Evolutionary conservation across 2,888 invertebrate species (phyloP), one percentile per base, ranked within the genome.

Genomic region (Papilio gigon): DNA sequence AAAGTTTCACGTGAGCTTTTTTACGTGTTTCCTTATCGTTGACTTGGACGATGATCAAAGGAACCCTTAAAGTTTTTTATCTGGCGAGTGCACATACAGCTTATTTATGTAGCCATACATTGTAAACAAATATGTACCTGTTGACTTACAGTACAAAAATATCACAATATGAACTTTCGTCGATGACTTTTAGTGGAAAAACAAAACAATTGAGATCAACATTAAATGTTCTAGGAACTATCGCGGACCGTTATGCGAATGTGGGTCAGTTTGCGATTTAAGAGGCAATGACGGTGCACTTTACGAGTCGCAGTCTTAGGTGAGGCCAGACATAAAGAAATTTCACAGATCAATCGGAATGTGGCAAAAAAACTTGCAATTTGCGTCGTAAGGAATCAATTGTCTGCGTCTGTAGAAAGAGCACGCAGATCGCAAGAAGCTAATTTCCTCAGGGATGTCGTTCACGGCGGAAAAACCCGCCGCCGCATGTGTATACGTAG

Each of bases 361-460:
- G 77, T 76, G 76, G 79, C 81, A 85, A 86, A 87, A 87, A 86
- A 86, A n/a, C n/a, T 84, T 84, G 80, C 81, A 86, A 84, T 87
- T 87, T 83, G 79, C 83, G 76, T 81, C 76, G 76, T 75, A 74
- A 79, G 82, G 82, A 86, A 84, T 84, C 83, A 84, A 86, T 86
- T 84, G 86, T 86, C 82, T 80, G 78, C 76, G 73, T 78, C 76
- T 76, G 71, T 73, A 78, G 76, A 76, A 63, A 56, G 70, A 79
- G 83, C 80, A 82, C 82, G 82, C 85, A 82, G 83, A 84, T 86
- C 83, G 84, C 82, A 86, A 86, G 84, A 85, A 84, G 80, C 81
- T 87, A 86, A 88, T 89, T 88, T 88, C 88, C 88, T 88, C 74
- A 77, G 86, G 88, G 87, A 87, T 82, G 79, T 76, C 77, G 76